Conservation (phyloP, 2,113 vertebrate genomes). For the Carassius carassius region DNA sequence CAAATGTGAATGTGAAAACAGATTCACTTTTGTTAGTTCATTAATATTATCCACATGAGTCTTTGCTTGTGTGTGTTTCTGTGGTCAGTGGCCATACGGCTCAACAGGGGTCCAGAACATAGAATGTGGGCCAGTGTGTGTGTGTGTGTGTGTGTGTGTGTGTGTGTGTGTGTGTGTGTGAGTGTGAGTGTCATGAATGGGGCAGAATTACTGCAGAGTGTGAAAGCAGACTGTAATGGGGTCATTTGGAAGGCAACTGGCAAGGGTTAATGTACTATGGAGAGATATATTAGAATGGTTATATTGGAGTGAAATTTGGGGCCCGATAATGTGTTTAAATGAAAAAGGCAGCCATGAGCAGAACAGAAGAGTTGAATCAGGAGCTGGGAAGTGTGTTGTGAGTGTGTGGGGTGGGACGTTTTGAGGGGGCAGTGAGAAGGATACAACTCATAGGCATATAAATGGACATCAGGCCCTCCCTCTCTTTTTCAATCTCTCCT, state of each 20-base stretch:
- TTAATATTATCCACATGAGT: conserved; percentile 52
- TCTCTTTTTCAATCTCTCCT: conserved; percentile 28
- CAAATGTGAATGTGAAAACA: neutral
- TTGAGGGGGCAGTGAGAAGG: neutral
- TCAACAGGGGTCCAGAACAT: conserved; percentile 96
- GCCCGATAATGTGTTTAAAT: conserved; percentile 99
- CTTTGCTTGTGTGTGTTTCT: neutral
- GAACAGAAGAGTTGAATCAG: conserved; percentile 80
- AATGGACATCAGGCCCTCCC: neutral
- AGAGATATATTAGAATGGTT: conserved; percentile 99
- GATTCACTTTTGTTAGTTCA: neutral
- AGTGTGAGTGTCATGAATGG: conserved; percentile 98
- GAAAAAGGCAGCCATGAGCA: conserved; percentile 86
- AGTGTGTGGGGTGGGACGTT: conserved; percentile 1
- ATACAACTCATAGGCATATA: neutral
- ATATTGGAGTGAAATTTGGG: conserved; percentile 99
- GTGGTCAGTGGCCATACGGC: conserved; percentile 93
- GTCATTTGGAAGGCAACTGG: conserved; percentile 99
- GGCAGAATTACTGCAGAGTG: conserved; percentile 98
- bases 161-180: conserved; percentile 86
- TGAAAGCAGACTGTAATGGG: conserved; percentile 99
- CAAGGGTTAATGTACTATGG: conserved; percentile 99
- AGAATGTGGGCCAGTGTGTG: conserved; percentile 94
- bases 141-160: conserved; percentile 97
- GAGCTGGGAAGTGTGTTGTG: conserved; percentile 56